Conservation (phyloP, 2,888 invertebrate species). For the Dorcus parallelipipedus region DNA sequence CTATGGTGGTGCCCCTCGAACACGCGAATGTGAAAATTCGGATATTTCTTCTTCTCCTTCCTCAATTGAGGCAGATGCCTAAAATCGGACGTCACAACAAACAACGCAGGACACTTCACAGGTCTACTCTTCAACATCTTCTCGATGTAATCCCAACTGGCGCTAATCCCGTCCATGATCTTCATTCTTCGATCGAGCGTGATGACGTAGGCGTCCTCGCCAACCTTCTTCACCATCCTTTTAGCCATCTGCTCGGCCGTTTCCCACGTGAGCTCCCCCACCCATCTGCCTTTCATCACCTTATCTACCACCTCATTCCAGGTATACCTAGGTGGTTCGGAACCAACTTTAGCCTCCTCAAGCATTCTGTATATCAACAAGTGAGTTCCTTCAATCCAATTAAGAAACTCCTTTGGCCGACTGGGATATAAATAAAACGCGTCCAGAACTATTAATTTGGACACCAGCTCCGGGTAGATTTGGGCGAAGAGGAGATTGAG, state of each 20-base stretch:
- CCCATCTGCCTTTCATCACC: neutral
- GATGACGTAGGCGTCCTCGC: neutral
- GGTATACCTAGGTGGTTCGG: neutral
- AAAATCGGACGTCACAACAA: neutral
- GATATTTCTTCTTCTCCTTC: too few relatives aligned
- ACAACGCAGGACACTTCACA: neutral
- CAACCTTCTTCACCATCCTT: neutral
- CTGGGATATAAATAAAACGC: constrained; percentile 5
- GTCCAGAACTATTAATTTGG: constrained; percentile 12
- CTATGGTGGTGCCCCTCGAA: constrained; percentile 5
- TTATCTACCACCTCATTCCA: constrained; percentile 3
- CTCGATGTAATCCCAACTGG: neutral
- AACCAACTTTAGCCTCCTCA: neutral
- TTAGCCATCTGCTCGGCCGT: neutral
- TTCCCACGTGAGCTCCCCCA: neutral
- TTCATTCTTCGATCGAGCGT: neutral
- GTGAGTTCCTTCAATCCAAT: neutral
- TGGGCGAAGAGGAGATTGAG: constrained; percentile 10
- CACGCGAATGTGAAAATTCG: neutral
- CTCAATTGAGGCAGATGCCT: too few relatives aligned
- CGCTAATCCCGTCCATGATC: neutral
- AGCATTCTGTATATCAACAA: neutral
- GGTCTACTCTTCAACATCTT: neutral
- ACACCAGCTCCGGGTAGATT: constrained; percentile 9
- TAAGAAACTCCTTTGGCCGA: constrained; percentile 2